phyloP scores from a whole-genome alignment of 2,888 invertebrate species.

The Epiblema foenella region DNA sequence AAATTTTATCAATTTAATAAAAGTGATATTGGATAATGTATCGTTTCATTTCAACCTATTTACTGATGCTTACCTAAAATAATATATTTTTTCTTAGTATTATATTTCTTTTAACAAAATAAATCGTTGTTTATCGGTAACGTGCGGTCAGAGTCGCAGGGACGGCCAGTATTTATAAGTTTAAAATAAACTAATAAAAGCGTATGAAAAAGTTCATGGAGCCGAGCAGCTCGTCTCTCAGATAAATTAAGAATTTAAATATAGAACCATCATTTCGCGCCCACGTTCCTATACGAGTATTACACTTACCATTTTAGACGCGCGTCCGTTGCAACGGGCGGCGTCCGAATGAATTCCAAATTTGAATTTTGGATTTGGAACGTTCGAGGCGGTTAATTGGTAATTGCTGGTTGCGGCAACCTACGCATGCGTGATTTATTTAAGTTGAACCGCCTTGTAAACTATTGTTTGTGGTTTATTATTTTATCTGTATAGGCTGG shows the following conservation, averaged over 20 bases:
- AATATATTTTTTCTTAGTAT: too few relatives aligned
- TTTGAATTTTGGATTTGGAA: conserved; percentile 61
- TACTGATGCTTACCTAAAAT: background rate
- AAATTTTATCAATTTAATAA: conserved; percentile 55
- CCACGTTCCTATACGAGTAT: conserved; percentile 54
- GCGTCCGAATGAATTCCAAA: conserved; percentile 69
- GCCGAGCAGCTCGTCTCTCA: background rate
- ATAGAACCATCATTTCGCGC: conserved; percentile 28
- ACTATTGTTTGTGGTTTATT: conserved; percentile 64
- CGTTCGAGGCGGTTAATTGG: conserved; percentile 72
- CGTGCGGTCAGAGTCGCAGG: too few relatives aligned
- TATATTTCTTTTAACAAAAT: too few relatives aligned
- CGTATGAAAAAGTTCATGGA: background rate
- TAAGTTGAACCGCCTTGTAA: conserved; percentile 66
- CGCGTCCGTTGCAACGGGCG: conserved; percentile 56
- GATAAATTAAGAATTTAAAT: conserved; percentile 6
- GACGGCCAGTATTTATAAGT: too few relatives aligned
- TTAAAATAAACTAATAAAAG: background rate
- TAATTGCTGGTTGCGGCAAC: conserved; percentile 77
- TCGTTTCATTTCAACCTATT: conserved; percentile 41
- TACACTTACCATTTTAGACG: conserved; percentile 63
- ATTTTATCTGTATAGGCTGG: conserved; percentile 50
- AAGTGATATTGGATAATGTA: conserved; percentile 52
- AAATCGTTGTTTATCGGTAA: too few relatives aligned
- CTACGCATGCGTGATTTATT: conserved; percentile 77